Percentiles rank a stretch among this genome's conserved stretches.
Conservation (phyloP, 2,113 vertebrate species). For the Ammodytes marinus region DNA sequence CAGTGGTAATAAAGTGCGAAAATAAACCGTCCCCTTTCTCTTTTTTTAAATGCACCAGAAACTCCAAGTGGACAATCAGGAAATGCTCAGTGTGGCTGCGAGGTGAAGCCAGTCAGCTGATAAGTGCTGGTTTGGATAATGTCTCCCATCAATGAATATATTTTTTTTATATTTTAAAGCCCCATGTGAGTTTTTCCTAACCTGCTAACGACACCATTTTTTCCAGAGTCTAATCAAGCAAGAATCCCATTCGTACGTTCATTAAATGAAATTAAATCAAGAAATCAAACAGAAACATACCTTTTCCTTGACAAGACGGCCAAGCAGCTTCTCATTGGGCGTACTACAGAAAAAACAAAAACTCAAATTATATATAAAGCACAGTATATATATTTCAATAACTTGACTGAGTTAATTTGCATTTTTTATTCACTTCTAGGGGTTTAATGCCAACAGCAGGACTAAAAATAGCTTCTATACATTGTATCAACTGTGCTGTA, state of each 20-base stretch:
- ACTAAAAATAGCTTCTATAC: not conserved
- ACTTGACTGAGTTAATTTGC: no score
- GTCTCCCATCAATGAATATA: not conserved
- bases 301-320: conserved; percentile 98
- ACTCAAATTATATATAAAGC: not conserved
- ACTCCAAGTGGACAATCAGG: not conserved
- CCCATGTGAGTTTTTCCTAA: not conserved
- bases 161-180: not conserved
- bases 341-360: conserved; percentile 86
- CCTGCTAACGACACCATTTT: not conserved
- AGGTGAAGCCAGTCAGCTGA: not conserved
- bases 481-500: not conserved
- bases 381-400: no score
- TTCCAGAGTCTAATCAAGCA: not conserved
- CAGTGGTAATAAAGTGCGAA: no score
- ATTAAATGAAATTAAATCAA: not conserved
- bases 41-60: not conserved
- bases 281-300: conserved; percentile 75
- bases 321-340: conserved; percentile 97
- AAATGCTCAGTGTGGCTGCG: not conserved
- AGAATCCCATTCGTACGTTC: not conserved
- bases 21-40: no score
- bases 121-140: not conserved
- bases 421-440: not conserved
- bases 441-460: not conserved